These are phyloP conservation scores for Atherix ibis DNA, from an alignment of 2,888 invertebrate genomes.

Conservation along the genomic window DNA sequence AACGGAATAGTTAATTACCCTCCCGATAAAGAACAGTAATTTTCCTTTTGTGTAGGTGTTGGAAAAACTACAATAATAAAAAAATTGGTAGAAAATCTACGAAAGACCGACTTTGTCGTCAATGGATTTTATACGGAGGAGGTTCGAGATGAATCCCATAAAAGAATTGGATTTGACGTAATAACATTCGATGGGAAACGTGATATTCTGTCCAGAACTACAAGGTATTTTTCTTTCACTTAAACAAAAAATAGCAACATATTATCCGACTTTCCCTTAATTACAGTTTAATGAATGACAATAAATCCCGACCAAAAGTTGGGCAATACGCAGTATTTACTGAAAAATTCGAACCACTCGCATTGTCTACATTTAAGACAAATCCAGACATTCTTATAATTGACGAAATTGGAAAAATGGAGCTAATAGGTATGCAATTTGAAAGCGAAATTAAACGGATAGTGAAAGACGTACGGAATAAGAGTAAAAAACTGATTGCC, in stretches of 20 bases:
- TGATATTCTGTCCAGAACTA: slow-evolving; percentile 38
- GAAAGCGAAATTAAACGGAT: slow-evolving; percentile 14
- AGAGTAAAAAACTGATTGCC: slow-evolving; percentile 15
- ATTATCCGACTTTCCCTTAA: no score
- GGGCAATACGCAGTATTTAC: slow-evolving; percentile 46
- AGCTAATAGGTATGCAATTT: slow-evolving; percentile 22
- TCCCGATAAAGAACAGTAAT: no score
- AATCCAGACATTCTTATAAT: slow-evolving; percentile 15
- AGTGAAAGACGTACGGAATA: slow-evolving; percentile 4
- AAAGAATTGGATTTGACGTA: slow-evolving; percentile 48
- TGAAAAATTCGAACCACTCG: slow-evolving; percentile 41
- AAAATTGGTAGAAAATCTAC: slow-evolving; percentile 31
- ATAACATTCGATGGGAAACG: slow-evolving; percentile 35
- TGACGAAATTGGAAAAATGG: slow-evolving; percentile 31
- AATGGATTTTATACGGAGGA: slow-evolving; percentile 53
- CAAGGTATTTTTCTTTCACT: slow-evolving; percentile 22
- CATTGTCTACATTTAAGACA: slow-evolving; percentile 33
- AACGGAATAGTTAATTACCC: no score
- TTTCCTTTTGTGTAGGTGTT: no score
- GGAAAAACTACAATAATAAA: slow-evolving; percentile 51
- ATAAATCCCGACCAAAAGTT: slow-evolving; percentile 27
- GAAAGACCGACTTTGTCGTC: slow-evolving; percentile 20
- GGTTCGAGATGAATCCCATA: slow-evolving; percentile 28
- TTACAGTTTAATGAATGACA: slow-evolving; percentile 5
- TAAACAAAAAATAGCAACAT: not conserved